Base-by-base conservation (phyloP, 1,140 invertebrate species). In the Drosophila kepulauana region DNA sequence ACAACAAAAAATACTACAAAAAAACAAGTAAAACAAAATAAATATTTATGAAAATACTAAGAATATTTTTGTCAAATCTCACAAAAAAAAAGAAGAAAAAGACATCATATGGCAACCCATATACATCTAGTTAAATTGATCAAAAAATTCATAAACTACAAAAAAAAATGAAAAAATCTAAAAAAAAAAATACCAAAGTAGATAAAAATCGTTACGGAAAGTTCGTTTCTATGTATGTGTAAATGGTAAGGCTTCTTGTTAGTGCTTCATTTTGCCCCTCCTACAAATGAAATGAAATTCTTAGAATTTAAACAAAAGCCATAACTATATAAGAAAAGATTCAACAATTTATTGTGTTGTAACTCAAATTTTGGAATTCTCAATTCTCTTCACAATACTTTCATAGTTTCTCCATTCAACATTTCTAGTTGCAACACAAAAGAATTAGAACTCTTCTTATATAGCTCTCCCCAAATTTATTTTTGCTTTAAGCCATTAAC, bases 171-270 rank as follows among this genome's bases (percentile, higher is more conserved):
- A 38, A 57, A 38, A 57, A 57, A 20, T 41, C 15, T 8, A 38
- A 15, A 49, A 75, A 74, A 57, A 65, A 56, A 43, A 45, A 65
- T 54, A 30, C 3, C 52, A 74, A 72, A 54, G 54, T 66, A 76
- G 74, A 72, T 76, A 72, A 73, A 63, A 72, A 57, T 72, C 49
- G 74, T 76, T 72, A 76, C 45, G 74, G 35, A 72, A 68, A 59
- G 69, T 76, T 76, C 68, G 69, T 76, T 76, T 72, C 41, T 52
- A 56, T 73, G 71, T 68, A 75, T 75, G 61, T 72, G 20, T 58
- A 72, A 65, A 64, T 56, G 59, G 38, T 62, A 74, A 62, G 65
- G 65, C 71, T 69, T 74, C 62, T 72, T 75, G 59, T 70, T 75
- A 75, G 67, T 75, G 67, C 67, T 69, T 58, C 16, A 45, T 51